Evolutionary conservation across 1,140 invertebrate species (phyloP), one percentile per base, ranked within the genome.

Genomic region (Caenorhabditis briggsae): DNA sequence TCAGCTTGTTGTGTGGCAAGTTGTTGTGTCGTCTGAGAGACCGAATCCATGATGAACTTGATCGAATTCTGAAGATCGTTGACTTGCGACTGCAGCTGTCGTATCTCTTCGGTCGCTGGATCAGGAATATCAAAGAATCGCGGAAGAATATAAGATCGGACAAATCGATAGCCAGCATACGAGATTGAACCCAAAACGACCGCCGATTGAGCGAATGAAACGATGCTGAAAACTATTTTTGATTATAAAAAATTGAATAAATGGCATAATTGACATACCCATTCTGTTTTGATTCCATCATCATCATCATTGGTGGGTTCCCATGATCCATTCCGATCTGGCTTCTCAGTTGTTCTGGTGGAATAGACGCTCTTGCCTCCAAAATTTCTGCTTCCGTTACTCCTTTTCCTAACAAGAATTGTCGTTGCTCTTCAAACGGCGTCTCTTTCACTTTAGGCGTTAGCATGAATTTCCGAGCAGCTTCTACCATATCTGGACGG

Each of bases 71-170:
- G 86, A 8, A 87, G 83, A 23, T 87, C 86, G 18, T 70, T 82
- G 16, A 87, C 83, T 84, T 87, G 86, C 14, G 41, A 12, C 53
- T 87, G 86, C n/a, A 87, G 50, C 18, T 65, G 59, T 6, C 86
- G 23, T 6, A 78, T 56, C 48, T 87, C 86, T 59, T 87, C 86
- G 1, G 82, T 74, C 2, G 86, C 82, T 12, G 86, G 86, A 61
- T 87, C 86, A 20, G 86, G 86, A 82, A 87, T 87, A 61, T 87
- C 86, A 61, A 87, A 87, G 65, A 87, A 87, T 41, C 53, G 84
- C 5, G 86, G 86, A 14, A 87, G 83, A 43, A 87, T 46, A 41
- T 74, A 87, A 2, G 82, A 84, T 55, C 86, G 86, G 18, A 87
- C 61, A 18, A 87, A 82, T 20, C 65, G 46, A 83, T 87, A 87